phyloP scores from a whole-genome alignment of 2,113 vertebrate species.

The Callipepla californica region DNA sequence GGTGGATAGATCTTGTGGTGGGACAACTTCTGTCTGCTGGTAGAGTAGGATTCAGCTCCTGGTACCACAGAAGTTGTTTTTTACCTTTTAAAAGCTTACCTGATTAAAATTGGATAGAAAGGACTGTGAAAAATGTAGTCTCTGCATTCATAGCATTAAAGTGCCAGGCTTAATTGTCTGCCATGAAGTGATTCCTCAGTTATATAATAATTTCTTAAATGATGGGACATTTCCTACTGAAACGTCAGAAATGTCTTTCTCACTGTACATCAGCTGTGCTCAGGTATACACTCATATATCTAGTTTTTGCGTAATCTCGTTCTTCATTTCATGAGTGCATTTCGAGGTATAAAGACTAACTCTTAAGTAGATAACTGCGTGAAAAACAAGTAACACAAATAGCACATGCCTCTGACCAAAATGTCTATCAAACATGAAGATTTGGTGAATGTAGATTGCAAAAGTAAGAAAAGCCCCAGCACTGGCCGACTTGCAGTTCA shows the following conservation, averaged over 20 bases:
- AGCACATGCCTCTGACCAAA: neutral
- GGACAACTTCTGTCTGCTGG: neutral
- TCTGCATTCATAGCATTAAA: neutral
- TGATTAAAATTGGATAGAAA: neutral
- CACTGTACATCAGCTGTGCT: neutral
- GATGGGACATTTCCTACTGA: neutral
- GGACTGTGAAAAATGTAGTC: neutral
- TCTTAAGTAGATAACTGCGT: neutral
- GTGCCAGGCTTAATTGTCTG: neutral
- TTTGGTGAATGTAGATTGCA: neutral
- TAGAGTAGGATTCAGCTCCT: neutral
- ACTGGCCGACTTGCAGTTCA: neutral
- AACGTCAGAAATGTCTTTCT: neutral
- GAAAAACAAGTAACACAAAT: neutral
- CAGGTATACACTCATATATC: neutral
- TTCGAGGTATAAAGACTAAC: neutral
- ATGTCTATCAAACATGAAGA: neutral
- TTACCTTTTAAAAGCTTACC: neutral
- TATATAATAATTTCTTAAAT: neutral
- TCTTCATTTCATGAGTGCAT: neutral
- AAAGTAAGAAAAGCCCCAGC: neutral
- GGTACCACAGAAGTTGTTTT: neutral
- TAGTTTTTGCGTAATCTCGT: neutral
- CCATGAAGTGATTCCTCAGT: neutral
- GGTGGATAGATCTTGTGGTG: neutral